Evolutionary conservation across 2,888 invertebrate genomes (phyloP).

Genomic region (Kuschelorhynchus macadamiae): DNA sequence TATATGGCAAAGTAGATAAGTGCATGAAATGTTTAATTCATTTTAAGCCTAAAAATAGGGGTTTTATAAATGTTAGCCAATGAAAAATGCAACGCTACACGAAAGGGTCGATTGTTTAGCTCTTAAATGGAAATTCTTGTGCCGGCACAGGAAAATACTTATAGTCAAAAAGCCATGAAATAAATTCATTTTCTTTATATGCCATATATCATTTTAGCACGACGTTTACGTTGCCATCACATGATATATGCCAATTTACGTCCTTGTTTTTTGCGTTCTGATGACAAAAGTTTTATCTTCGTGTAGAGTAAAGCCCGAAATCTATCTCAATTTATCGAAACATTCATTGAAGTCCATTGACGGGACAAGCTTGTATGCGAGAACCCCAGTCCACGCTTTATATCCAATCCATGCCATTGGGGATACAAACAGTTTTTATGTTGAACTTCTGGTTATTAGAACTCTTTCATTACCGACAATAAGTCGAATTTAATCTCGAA

Average conservation of each 20-base stretch:
- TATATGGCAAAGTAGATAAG: too few relatives aligned
- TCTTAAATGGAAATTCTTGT: constrained; percentile 19
- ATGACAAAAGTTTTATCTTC: constrained; percentile 1
- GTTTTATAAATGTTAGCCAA: neutral
- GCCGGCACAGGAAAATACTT: constrained; percentile 27
- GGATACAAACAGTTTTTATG: constrained; percentile 32
- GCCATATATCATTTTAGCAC: constrained; percentile 34
- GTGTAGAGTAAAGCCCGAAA: constrained; percentile 32
- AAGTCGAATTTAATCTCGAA: constrained; percentile 29
- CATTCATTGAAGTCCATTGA: constrained; percentile 33
- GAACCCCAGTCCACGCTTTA: constrained; percentile 27
- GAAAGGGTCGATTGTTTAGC: neutral
- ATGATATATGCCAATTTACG: constrained; percentile 34
- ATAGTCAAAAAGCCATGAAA: constrained; percentile 24
- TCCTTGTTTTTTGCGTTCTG: neutral
- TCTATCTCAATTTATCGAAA: constrained; percentile 42
- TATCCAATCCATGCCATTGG: constrained; percentile 12
- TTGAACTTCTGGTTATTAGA: constrained; percentile 35
- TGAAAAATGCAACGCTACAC: too few relatives aligned
- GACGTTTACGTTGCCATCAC: constrained; percentile 29
- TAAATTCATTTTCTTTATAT: constrained; percentile 36
- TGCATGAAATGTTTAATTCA: too few relatives aligned
- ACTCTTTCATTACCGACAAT: constrained; percentile 26
- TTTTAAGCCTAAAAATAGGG: constrained; percentile 5
- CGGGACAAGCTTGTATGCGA: constrained; percentile 26